Percentiles rank a stretch among this genome's conserved stretches.
Evolutionary conservation across 1,140 invertebrate species (phyloP).

Genomic region (Ips nitidus): DNA sequence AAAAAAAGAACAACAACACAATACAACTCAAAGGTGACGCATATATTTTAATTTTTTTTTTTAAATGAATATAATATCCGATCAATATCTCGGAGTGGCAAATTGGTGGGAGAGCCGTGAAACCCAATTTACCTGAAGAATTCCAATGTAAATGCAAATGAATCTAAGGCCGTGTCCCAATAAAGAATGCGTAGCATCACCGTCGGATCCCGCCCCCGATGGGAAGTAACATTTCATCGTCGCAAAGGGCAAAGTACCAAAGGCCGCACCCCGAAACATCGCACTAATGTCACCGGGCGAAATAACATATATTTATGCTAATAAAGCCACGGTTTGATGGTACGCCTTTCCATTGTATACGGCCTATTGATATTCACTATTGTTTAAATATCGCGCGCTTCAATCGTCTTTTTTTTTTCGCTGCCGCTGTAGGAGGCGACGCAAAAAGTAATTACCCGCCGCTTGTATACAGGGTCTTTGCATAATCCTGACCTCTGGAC

Average conservation of each 20-base stretch:
- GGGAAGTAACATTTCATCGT: conserved; percentile 27
- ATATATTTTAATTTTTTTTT: too few relatives aligned
- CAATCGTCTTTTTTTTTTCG: conserved; percentile 30
- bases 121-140: background rate
- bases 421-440: conserved; percentile 21
- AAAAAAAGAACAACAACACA: too few relatives aligned
- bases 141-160: background rate
- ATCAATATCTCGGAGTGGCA: too few relatives aligned
- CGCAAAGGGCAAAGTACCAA: conserved; percentile 24
- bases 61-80: too few relatives aligned
- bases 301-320: conserved; percentile 46
- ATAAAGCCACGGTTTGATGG: conserved; percentile 32
- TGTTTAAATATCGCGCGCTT: conserved; percentile 37
- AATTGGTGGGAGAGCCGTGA: too few relatives aligned
- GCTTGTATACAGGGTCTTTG: conserved; percentile 26
- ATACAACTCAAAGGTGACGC: too few relatives aligned
- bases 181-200: conserved; percentile 28
- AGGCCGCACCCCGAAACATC: conserved; percentile 25
- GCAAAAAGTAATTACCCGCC: conserved; percentile 29
- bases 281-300: conserved; percentile 35
- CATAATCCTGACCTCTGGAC: conserved; percentile 26
- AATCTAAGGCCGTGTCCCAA: conserved; percentile 9
- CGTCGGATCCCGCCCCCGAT: conserved; percentile 13
- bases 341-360: conserved; percentile 43
- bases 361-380: conserved; percentile 44